These are phyloP conservation scores for Stichopus horrens DNA, from an alignment of 53 echinoderm and acorn worm species.

Conservation along the genomic window DNA sequence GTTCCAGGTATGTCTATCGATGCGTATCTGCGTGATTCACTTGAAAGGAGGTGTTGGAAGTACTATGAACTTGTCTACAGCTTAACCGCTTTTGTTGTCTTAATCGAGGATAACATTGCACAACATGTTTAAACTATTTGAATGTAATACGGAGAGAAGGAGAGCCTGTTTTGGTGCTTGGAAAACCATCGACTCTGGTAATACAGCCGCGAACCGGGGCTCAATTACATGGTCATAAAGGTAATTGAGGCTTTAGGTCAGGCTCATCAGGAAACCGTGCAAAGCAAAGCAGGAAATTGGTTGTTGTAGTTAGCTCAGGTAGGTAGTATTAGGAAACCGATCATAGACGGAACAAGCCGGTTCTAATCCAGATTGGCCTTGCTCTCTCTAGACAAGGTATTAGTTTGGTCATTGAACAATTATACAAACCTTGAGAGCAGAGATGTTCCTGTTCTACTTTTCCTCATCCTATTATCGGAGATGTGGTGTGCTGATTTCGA, in stretches of 20 bases:
- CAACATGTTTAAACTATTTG: conserved; percentile 45
- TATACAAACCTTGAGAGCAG: conserved; percentile 21
- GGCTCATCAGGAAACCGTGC: conserved; percentile 15
- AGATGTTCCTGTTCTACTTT: conserved; percentile 40
- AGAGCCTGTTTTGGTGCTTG: conserved; percentile 22
- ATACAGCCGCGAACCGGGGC: conserved; percentile 22
- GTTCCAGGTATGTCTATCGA: background rate
- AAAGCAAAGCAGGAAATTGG: conserved; percentile 30
- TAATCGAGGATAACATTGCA: conserved; percentile 42
- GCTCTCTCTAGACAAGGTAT: conserved; percentile 36
- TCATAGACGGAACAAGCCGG: conserved; percentile 37
- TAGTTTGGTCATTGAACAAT: conserved; percentile 37
- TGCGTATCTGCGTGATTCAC: background rate
- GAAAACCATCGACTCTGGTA: conserved; percentile 28
- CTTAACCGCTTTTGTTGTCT: conserved; percentile 41
- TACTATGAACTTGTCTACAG: conserved; percentile 31
- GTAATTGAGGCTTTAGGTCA: conserved; percentile 33
- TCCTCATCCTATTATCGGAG: background rate
- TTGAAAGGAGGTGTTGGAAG: background rate
- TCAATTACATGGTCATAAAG: conserved; percentile 45
- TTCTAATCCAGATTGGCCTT: conserved; percentile 38
- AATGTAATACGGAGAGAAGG: conserved; percentile 32
- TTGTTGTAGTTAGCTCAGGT: conserved; percentile 47
- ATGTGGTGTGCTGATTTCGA: conserved; percentile 14
- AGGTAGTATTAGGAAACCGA: conserved; percentile 37